Conservation (phyloP, 2,113 vertebrate species). For the Microcebus griseorufus region DNA sequence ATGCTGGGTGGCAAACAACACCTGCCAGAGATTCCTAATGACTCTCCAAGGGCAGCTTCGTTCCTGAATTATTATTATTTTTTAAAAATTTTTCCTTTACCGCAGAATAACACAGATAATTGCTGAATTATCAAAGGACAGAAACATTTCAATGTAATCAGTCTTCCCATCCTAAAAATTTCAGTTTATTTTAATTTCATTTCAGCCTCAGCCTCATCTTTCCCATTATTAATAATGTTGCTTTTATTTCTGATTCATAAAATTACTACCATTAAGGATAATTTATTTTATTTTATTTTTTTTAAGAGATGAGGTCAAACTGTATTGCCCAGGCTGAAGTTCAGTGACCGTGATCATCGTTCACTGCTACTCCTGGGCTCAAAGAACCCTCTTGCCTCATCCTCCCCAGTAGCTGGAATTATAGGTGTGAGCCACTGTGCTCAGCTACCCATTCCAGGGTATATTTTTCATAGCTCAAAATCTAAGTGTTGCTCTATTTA, state of each 20-base stretch:
- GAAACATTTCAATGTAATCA: not conserved
- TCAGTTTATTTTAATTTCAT: not conserved
- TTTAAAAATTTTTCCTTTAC: no score
- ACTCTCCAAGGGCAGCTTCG: not conserved
- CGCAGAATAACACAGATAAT: not conserved
- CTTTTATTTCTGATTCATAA: not conserved
- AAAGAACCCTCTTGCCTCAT: not conserved
- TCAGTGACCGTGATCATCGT: not conserved
- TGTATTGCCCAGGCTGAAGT: not conserved
- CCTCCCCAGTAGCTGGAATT: not conserved
- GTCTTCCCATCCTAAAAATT: not conserved
- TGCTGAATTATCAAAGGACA: not conserved
- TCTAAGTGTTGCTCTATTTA: not conserved
- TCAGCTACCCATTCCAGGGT: not conserved
- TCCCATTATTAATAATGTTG: not conserved
- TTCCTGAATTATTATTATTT: no score
- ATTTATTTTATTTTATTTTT: not conserved
- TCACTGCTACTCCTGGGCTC: not conserved
- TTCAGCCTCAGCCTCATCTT: not conserved
- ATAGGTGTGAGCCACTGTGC: no score
- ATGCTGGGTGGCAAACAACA: not conserved
- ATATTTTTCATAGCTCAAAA: not conserved
- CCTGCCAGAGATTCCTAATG: not conserved
- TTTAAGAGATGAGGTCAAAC: not conserved
- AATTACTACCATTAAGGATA: not conserved